Percentiles rank a stretch among this genome's conserved stretches.
phyloP scores from a whole-genome alignment of 2,113 vertebrate species.

The Serinus canaria region DNA sequence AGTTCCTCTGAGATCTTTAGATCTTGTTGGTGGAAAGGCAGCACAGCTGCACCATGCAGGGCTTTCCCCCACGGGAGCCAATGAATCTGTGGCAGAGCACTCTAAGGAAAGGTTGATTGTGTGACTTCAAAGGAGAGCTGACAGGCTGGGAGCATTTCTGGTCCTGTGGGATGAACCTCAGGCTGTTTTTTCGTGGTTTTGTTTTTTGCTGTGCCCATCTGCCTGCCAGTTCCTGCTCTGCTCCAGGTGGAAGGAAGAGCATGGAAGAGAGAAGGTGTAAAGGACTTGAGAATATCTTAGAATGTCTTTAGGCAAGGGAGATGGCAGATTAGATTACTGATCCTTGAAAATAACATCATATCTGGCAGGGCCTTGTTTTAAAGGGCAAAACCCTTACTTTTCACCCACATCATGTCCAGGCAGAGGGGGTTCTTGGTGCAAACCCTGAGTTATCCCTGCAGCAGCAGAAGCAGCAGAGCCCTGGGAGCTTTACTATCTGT shows the following conservation, averaged over 20 bases:
- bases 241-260: not conserved
- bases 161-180: not conserved
- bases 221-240: not conserved
- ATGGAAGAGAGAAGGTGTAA: not conserved
- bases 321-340: not conserved
- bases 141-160: not conserved
- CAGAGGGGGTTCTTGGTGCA: not conserved
- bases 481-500: not conserved
- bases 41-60: accelerated
- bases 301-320: not conserved
- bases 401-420: not conserved
- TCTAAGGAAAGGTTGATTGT: not conserved
- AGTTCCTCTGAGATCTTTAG: not conserved
- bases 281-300: not conserved
- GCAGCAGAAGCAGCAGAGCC: not conserved
- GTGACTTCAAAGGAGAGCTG: not conserved
- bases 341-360: not conserved
- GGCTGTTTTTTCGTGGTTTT: not conserved
- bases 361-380: not conserved
- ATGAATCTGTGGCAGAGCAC: not conserved
- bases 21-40: not conserved
- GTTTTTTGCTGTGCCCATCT: not conserved
- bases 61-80: not conserved
- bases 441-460: not conserved
- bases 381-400: not conserved